Evolutionary conservation across 35 echinoderm and acorn worm genomes (phyloP).

Genomic region (Lytechinus pictus): DNA sequence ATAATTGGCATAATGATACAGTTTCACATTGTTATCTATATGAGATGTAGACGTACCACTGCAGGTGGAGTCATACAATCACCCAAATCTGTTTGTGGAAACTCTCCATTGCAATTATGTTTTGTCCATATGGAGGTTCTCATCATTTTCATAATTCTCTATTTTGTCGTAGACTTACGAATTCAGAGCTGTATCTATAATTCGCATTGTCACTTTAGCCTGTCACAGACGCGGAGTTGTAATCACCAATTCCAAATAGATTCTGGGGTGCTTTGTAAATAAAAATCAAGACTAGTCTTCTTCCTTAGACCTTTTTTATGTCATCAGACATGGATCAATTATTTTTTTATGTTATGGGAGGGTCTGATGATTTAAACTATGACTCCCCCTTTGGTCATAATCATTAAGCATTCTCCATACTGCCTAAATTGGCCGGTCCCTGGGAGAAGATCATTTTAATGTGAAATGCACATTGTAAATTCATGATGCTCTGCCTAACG

Average conservation of each 20-base stretch:
- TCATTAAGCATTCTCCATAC: neutral
- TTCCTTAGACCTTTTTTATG: neutral
- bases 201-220: neutral
- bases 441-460: slow-evolving; percentile 1
- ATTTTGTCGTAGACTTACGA: neutral
- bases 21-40: neutral
- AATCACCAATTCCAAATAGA: neutral
- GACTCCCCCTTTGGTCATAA: neutral
- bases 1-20: too few relatives aligned
- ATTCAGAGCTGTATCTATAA: neutral
- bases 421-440: neutral
- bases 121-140: neutral
- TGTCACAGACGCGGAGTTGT: neutral
- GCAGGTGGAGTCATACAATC: too few relatives aligned
- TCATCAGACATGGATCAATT: neutral
- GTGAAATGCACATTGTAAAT: neutral
- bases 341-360: neutral
- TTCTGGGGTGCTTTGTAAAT: neutral
- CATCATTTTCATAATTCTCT: neutral
- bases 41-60: neutral
- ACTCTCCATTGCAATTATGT: neutral
- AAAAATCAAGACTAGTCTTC: neutral
- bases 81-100: neutral
- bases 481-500: neutral
- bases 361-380: neutral